Evolutionary conservation across 2,888 invertebrate species (phyloP).

Genomic region (Merodon equestris): DNA sequence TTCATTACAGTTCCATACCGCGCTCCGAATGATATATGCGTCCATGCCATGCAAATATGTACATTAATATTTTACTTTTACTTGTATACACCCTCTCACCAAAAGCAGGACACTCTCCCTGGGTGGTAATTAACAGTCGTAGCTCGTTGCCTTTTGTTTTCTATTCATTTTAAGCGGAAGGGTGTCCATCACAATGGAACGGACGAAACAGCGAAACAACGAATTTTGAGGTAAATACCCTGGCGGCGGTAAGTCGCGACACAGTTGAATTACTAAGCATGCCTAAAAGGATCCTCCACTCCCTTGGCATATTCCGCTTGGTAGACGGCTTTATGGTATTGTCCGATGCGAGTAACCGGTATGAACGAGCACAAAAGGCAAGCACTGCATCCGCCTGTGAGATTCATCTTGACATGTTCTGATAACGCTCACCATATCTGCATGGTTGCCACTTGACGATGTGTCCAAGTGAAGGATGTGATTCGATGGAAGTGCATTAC

Average conservation of each 20-base stretch:
- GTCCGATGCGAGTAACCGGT: no score
- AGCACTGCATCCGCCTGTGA: constrained; percentile 12
- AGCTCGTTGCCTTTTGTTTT: neutral
- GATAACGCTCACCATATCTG: constrained; percentile 3
- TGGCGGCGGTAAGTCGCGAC: constrained; percentile 2
- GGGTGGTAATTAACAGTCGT: constrained; percentile 21
- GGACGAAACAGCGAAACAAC: neutral
- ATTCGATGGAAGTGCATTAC: constrained; percentile 23
- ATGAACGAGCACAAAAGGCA: neutral
- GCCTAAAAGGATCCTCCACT: no score
- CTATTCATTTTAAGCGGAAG: neutral
- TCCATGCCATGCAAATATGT: constrained; percentile 9
- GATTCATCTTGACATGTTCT: constrained; percentile 35
- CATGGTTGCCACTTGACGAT: neutral
- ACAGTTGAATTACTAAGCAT: constrained; percentile 1
- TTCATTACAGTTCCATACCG: neutral
- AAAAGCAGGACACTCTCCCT: neutral
- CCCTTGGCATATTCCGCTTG: no score
- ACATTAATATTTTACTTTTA: constrained; percentile 6
- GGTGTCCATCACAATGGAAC: constrained; percentile 5
- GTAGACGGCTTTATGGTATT: no score
- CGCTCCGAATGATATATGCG: neutral
- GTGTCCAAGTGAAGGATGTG: neutral
- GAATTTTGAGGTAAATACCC: constrained; percentile 12
- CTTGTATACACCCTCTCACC: neutral